phyloP scores from a whole-genome alignment of 2,113 vertebrate genomes.

The Nyctereutes procyonoides region DNA sequence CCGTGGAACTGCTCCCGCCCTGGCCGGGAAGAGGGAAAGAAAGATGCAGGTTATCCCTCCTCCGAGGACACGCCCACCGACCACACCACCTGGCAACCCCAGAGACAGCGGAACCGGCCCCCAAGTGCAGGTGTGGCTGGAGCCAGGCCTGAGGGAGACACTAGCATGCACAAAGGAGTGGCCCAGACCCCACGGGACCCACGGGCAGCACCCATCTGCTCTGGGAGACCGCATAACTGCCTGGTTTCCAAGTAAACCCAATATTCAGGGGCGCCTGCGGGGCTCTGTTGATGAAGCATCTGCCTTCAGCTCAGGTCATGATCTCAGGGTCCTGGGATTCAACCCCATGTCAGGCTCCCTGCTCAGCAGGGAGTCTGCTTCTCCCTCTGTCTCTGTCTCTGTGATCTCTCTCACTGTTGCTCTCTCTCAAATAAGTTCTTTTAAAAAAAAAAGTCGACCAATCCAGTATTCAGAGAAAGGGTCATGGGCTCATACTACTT shows the following conservation, averaged over 20 bases:
- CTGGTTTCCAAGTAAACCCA: neutral
- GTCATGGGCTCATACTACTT: neutral
- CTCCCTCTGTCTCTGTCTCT: too few relatives aligned
- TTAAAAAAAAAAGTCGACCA: too few relatives aligned
- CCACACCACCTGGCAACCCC: rapidly evolving
- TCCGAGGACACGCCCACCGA: rapidly evolving
- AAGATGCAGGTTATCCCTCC: rapidly evolving
- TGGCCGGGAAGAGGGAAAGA: conserved; percentile 80
- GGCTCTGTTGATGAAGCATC: too few relatives aligned
- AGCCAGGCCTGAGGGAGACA: rapidly evolving
- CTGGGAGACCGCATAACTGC: rapidly evolving
- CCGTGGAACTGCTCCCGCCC: conserved; percentile 98
- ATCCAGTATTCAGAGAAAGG: neutral
- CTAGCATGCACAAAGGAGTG: neutral
- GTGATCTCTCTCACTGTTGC: too few relatives aligned
- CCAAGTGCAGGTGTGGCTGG: neutral
- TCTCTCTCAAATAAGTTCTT: too few relatives aligned
- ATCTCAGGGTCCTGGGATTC: too few relatives aligned
- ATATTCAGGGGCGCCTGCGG: too few relatives aligned
- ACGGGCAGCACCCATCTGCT: neutral
- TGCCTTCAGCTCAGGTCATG: too few relatives aligned
- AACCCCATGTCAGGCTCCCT: too few relatives aligned
- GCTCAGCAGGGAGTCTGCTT: too few relatives aligned
- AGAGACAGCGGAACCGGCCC: neutral
- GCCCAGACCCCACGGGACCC: rapidly evolving